These are phyloP conservation scores for Cololabis saira DNA, from an alignment of 2,113 vertebrate genomes.

Conservation along the genomic window DNA sequence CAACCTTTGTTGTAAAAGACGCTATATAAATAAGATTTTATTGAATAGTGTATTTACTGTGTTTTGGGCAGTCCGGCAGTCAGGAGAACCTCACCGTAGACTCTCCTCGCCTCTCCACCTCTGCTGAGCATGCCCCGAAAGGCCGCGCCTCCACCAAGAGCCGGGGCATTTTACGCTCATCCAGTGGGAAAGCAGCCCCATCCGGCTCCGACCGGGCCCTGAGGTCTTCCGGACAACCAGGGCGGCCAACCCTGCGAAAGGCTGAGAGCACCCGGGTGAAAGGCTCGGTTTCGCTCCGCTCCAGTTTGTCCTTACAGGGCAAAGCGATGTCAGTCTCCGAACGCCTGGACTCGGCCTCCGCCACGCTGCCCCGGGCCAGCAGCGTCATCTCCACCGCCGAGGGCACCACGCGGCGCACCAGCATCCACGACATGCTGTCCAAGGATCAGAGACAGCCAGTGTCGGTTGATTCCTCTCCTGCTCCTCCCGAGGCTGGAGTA, in stretches of 20 bases:
- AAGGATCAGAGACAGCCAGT: slow-evolving; percentile 92
- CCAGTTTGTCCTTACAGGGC: slow-evolving; percentile 79
- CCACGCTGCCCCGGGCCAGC: slow-evolving; percentile 94
- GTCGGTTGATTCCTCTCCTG: slow-evolving; percentile 85
- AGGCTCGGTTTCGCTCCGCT: slow-evolving; percentile 80
- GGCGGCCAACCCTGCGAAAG: slow-evolving; percentile 83
- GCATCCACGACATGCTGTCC: slow-evolving; percentile 96
- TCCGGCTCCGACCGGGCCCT: slow-evolving; percentile 80
- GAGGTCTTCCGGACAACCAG: slow-evolving; percentile 71
- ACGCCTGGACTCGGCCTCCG: slow-evolving; percentile 78
- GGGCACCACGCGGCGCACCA: slow-evolving; percentile 93
- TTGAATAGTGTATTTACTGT: not conserved
- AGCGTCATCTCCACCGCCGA: slow-evolving; percentile 97
- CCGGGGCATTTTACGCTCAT: slow-evolving; percentile 87
- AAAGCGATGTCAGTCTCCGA: slow-evolving; percentile 86
- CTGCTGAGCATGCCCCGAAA: slow-evolving; percentile 83
- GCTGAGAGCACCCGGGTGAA: slow-evolving; percentile 85
- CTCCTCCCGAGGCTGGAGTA: slow-evolving; percentile 78
- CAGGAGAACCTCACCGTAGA: slow-evolving; percentile 93
- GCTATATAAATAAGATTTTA: too few species aligned
- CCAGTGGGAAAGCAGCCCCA: slow-evolving; percentile 84
- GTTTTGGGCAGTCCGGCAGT: slow-evolving; percentile 84
- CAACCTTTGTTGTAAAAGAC: too few species aligned
- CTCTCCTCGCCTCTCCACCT: slow-evolving; percentile 87
- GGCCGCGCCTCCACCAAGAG: slow-evolving; percentile 76